phyloP scores from a whole-genome alignment of 2,888 invertebrate genomes.

The Mesorhabditis belari region DNA sequence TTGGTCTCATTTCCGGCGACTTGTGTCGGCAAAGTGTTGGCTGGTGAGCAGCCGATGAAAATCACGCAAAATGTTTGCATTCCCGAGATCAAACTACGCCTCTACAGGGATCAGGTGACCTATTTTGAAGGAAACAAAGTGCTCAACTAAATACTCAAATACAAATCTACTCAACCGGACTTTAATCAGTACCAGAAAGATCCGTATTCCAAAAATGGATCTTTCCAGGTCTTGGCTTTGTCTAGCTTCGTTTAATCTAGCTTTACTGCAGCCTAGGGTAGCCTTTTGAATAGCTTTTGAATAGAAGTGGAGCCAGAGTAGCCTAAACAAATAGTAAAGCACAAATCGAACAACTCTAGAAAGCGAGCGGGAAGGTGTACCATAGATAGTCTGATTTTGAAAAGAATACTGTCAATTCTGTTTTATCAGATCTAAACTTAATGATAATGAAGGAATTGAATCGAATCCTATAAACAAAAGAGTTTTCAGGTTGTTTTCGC shows the following conservation, averaged over 20 bases:
- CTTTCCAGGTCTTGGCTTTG: background rate
- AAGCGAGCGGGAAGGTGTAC: too few species aligned
- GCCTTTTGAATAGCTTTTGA: background rate
- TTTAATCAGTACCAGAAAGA: constrained; percentile 12
- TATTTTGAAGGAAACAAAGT: background rate
- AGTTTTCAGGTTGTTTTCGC: constrained; percentile 49
- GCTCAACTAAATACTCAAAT: constrained; percentile 9
- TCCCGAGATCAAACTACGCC: constrained; percentile 42
- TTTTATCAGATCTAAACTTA: background rate
- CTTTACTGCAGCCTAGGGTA: background rate
- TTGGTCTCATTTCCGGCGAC: constrained; percentile 31
- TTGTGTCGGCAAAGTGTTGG: constrained; percentile 41
- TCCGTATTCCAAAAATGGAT: constrained; percentile 8
- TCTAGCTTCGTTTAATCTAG: too few species aligned
- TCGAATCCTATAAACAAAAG: too few species aligned
- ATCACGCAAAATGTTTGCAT: constrained; percentile 45
- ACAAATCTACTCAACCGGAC: constrained; percentile 2
- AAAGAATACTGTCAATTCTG: too few species aligned
- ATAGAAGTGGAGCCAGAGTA: background rate
- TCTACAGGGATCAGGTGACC: constrained; percentile 50
- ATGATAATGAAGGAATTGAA: background rate
- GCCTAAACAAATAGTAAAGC: background rate
- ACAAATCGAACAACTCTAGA: too few species aligned
- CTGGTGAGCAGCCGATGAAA: constrained; percentile 49
- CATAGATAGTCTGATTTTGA: too few species aligned